phyloP scores from a whole-genome alignment of 2,888 invertebrate species.

The Pollenia griseotomentosa region DNA sequence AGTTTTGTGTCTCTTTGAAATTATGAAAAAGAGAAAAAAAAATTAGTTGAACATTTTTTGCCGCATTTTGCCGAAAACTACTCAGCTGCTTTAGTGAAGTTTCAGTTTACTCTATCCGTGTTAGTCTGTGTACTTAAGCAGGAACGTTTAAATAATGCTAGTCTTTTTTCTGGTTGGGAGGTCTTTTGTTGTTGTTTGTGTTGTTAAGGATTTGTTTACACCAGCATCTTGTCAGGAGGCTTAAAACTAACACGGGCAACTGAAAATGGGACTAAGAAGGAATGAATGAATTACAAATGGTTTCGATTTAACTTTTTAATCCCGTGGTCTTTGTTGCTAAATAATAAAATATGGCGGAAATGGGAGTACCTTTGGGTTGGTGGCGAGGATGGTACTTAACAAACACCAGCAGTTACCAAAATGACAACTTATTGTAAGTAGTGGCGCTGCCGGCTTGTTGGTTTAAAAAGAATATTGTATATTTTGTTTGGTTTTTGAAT shows the following conservation, averaged over 20 bases:
- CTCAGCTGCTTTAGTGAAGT: slow-evolving; percentile 38
- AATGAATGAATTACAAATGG: slow-evolving; percentile 44
- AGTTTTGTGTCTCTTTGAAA: background rate
- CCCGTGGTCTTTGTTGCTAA: slow-evolving; percentile 21
- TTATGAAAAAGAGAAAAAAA: background rate
- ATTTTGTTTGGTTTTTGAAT: background rate
- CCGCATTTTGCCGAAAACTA: background rate
- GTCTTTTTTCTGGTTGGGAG: too few relatives aligned
- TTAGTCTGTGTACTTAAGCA: background rate
- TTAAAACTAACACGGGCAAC: slow-evolving; percentile 30
- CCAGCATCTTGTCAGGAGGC: slow-evolving; percentile 45
- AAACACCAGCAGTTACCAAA: background rate
- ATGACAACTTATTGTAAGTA: slow-evolving; percentile 17
- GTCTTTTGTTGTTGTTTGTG: slow-evolving; percentile 9
- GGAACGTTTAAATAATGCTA: background rate
- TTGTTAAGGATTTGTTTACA: slow-evolving; percentile 26
- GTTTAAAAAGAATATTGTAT: slow-evolving; percentile 15
- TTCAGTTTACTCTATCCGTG: background rate
- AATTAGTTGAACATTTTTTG: background rate
- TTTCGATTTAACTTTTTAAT: slow-evolving; percentile 65
- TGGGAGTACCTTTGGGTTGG: background rate
- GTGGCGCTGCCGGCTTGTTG: background rate
- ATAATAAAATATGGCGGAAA: slow-evolving; percentile 20
- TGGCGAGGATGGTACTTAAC: background rate
- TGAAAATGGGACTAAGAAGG: background rate